Evolutionary conservation across 2,888 invertebrate species (phyloP), one percentile per base, ranked within the genome.

Genomic region (Danaus chrysippus): DNA sequence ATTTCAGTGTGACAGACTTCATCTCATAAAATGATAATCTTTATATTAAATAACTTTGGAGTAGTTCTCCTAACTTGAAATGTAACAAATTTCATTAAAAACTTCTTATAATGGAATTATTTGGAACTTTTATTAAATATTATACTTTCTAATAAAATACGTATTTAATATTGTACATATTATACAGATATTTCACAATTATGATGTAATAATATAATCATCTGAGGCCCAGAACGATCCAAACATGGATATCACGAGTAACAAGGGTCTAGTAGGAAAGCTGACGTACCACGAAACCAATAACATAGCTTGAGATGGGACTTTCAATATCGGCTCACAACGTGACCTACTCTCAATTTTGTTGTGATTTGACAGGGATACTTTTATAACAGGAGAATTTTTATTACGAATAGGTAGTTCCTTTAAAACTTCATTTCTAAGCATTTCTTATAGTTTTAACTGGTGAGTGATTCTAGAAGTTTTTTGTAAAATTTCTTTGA

Each of bases 291-390:
- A 59, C 63, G 46, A 53, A 43, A 54, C 56, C 59, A 67, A 63
- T 61, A 65, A 67, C 61, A 58, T 42, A 23, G 34, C 57, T 59
- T 63, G 60, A 63, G 59, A 58, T 61, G 56, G 66, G 62, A 52
- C 49, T 59, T 66, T 65, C 61, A 68, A 69, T 69, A 69, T 68
- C 64, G 56, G 49, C 60, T 59, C 23, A 59, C 61, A 63, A 58
- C 52, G 56, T 66, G 61, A 64, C 60, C 58, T 49, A 52, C 57
- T 56, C 55, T 57, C 63, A 65, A 67, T 67, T 61, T 63, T 59
- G 17, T 58, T 62, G 63, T 61, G 58, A 68, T 64, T 68, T 68
- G 59, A 65, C 59, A 64, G 61, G 61, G 56, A 62, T 60, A 61
- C 59, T 62, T 64, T 62, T 62, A 64, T 62, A 55, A 64, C 54